Evolutionary conservation across 1,140 invertebrate genomes (phyloP).

Genomic region (Asobara japonica): DNA sequence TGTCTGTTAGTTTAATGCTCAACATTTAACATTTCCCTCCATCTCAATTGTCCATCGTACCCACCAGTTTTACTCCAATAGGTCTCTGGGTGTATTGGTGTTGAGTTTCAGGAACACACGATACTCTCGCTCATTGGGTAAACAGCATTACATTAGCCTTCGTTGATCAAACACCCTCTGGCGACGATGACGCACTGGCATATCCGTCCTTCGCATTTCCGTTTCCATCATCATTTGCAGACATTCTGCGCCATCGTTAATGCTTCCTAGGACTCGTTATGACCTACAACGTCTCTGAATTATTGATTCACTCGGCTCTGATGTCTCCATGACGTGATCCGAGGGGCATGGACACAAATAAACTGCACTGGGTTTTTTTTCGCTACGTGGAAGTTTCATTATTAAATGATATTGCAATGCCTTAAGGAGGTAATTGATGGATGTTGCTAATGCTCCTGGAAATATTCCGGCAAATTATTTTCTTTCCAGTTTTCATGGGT

Average conservation of each 20-base stretch:
- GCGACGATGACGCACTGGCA: constrained; percentile 20
- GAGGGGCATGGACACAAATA: no score
- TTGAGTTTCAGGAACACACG: constrained; percentile 10
- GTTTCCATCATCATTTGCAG: constrained; percentile 11
- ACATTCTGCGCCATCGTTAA: neutral
- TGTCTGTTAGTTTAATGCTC: no score
- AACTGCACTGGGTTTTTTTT: no score
- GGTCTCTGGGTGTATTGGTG: constrained; percentile 16
- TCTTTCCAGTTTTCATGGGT: no score
- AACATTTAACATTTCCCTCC: no score
- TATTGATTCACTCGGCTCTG: neutral
- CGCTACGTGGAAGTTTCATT: no score
- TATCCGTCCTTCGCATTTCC: constrained; percentile 13
- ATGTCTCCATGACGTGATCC: neutral
- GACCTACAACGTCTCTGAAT: neutral
- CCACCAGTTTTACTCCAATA: neutral
- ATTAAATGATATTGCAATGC: no score
- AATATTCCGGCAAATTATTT: no score
- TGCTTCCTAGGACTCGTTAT: neutral
- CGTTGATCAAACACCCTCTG: constrained; percentile 27
- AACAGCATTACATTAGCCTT: constrained; percentile 31
- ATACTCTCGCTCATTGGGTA: constrained; percentile 4
- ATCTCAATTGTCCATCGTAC: neutral
- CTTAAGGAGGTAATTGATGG: no score
- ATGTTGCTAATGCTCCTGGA: no score